Evolutionary conservation across 1,140 invertebrate species (phyloP), one percentile per base, ranked within the genome.

Genomic region (Macrocentrus cingulum): DNA sequence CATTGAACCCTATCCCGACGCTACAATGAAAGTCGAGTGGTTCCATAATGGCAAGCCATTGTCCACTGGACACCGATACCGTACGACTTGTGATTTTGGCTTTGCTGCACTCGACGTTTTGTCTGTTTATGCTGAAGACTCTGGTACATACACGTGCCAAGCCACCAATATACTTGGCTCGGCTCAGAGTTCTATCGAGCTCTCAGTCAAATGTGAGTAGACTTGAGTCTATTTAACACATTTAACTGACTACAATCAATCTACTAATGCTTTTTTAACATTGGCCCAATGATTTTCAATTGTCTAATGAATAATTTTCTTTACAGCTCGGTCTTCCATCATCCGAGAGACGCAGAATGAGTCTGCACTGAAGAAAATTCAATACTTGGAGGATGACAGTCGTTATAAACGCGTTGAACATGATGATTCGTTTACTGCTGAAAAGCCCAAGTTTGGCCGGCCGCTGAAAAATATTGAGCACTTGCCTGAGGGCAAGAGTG

Each of bases 331-430:
- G 56, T 87, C 90, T 59, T 89, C 87, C 0, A 93, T 98, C 60
- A 95, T 97, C 64, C 84, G 88, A 60, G 96, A 98, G 46, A 94
- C 94, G 9, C 95, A 98, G 81, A 93, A 99, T 65, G 93, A 97
- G 74, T 92, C 92, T 72, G 94, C 95, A 36, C 77, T 95, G 60
- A 87, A 92, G 62, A 95, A 95, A 75, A 94, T 98, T 62, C 90
- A 92, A 68, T 90, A 94, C 68, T 82, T 98, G 52, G 95, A 98
- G 78, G 91, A 92, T 76, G 88, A 90, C 50, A 90, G 89, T 16
- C 85, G 89, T 51, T 89, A 88, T 68, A 90, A 87, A 69, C 84
- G 87, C 29, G 83, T 85, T 20, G 76, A 83, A 13, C 82, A 83
- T 16, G 91, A 92, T 65, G 92, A 95, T 60, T 79, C 83, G 19